phyloP scores from a whole-genome alignment of 2,888 invertebrate species.

The Pandemis heparana region DNA sequence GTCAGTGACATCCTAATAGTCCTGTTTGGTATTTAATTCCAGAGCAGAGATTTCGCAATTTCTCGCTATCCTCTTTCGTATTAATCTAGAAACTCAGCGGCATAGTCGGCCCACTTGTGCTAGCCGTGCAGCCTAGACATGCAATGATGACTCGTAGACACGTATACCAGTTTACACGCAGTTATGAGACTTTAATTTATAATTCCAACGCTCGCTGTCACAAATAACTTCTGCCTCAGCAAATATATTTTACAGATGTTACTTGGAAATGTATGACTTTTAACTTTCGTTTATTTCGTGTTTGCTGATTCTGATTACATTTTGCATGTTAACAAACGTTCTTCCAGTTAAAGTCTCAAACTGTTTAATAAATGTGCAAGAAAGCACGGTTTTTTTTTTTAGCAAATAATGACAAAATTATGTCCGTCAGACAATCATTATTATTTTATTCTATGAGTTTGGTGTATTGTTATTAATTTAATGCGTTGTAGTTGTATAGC shows the following conservation, averaged over 20 bases:
- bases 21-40: not conserved
- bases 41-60: not conserved
- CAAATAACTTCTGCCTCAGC: not conserved
- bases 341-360: conserved; percentile 21
- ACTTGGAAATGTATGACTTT: not conserved
- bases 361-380: not conserved
- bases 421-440: conserved; percentile 27
- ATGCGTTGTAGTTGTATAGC: not conserved
- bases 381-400: conserved; percentile 18
- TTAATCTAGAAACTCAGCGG: not conserved
- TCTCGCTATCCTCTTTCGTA: conserved; percentile 1
- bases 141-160: conserved; percentile 1
- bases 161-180: conserved; percentile 4
- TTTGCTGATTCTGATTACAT: not conserved
- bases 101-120: not conserved
- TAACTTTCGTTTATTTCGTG: not conserved
- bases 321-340: not conserved
- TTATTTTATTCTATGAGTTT: conserved; percentile 16
- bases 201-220: not conserved
- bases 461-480: conserved; percentile 14
- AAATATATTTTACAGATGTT: not conserved
- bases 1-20: no score
- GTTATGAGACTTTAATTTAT: conserved; percentile 19
- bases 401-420: conserved; percentile 21
- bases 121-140: not conserved